Conservation (phyloP, 1,140 invertebrate genomes). For the Drosophila aff. region DNA sequence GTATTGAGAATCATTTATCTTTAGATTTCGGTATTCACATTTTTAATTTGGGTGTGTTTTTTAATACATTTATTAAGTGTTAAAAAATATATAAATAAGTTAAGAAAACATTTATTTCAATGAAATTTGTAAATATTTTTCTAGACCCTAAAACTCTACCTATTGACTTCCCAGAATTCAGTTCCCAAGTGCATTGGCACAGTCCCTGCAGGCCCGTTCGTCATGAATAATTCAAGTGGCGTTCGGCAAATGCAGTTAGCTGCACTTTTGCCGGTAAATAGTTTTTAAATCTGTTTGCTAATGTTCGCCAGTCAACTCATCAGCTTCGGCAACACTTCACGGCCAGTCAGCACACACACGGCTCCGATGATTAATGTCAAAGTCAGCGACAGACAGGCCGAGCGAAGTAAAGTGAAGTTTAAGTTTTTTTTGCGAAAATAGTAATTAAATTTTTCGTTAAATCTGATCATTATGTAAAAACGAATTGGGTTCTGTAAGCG, state of each 20-base stretch:
- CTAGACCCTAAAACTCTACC: background rate
- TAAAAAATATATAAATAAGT: too few species aligned
- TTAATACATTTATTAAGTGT: too few species aligned
- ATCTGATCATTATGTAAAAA: conserved; percentile 50
- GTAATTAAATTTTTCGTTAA: conserved; percentile 48
- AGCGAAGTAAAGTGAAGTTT: conserved; percentile 5
- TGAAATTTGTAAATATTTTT: background rate
- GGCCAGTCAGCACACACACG: conserved; percentile 27
- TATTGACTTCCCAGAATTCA: background rate
- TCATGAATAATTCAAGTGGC: conserved; percentile 34
- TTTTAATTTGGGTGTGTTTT: background rate
- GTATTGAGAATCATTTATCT: background rate
- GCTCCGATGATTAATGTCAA: conserved; percentile 50
- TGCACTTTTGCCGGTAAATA: conserved; percentile 46
- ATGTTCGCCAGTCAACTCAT: conserved; percentile 36
- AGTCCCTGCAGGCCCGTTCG: conserved; percentile 9
- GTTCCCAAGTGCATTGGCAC: conserved; percentile 13
- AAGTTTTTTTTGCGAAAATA: conserved; percentile 7
- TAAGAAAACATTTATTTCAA: too few species aligned
- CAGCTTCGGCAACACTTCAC: conserved; percentile 44
- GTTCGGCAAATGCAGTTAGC: conserved; percentile 46
- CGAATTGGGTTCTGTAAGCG: conserved; percentile 35
- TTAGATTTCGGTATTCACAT: background rate
- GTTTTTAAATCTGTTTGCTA: conserved; percentile 46
- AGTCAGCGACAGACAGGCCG: conserved; percentile 26